phyloP scores from a whole-genome alignment of 2,888 invertebrate species.

The Ennomos erosarius region DNA sequence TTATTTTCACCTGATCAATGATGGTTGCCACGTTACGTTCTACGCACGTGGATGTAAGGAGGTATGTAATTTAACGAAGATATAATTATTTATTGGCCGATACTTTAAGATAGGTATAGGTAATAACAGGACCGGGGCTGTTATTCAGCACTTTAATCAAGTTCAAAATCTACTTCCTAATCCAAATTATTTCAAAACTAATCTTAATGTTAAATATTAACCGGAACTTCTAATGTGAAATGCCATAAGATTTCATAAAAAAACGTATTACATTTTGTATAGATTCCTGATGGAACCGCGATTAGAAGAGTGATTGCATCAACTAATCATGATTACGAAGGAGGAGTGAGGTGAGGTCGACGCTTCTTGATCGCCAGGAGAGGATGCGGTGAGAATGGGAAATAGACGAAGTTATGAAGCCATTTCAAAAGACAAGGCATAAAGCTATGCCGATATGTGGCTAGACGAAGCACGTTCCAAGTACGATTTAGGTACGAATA shows the following conservation, averaged over 20 bases:
- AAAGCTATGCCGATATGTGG: neutral
- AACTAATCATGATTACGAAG: constrained; percentile 18
- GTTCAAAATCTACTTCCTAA: no score
- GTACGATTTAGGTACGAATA: constrained; percentile 2
- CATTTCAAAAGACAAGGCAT: constrained; percentile 8
- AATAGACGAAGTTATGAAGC: constrained; percentile 11
- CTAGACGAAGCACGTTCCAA: neutral
- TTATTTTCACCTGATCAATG: constrained; percentile 33
- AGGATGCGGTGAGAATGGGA: constrained; percentile 15
- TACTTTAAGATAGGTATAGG: constrained; percentile 1
- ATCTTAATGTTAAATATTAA: no score
- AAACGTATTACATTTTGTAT: no score
- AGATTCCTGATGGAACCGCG: constrained; percentile 12
- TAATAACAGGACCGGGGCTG: no score
- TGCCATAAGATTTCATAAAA: no score
- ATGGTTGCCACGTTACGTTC: constrained; percentile 23
- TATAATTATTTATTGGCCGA: constrained; percentile 6
- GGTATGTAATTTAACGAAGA: constrained; percentile 1
- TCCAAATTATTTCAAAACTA: no score
- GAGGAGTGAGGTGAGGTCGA: constrained; percentile 16
- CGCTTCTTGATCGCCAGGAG: constrained; percentile 10
- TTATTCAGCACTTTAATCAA: no score
- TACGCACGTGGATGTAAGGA: constrained; percentile 11
- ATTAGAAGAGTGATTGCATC: constrained; percentile 23
- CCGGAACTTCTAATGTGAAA: no score